Percentiles rank a stretch among this genome's conserved stretches.
These are phyloP conservation scores for Polylopha cassiicola DNA, from an alignment of 2,888 invertebrate genomes.

Conservation along the genomic window DNA sequence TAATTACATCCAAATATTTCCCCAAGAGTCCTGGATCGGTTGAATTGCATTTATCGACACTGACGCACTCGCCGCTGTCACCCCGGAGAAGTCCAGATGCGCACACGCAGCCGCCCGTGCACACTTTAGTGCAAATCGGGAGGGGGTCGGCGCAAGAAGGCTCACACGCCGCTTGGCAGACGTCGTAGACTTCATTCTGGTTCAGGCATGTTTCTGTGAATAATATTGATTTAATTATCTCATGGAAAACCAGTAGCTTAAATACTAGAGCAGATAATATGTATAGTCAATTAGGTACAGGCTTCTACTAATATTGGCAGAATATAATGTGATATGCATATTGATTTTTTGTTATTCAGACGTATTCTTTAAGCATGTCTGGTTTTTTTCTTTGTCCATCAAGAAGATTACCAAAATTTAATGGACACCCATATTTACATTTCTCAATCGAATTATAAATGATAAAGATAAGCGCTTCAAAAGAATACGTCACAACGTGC, in stretches of 20 bases:
- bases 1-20: slow-evolving; percentile 55
- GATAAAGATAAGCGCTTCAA: too few relatives aligned
- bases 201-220: slow-evolving; percentile 57
- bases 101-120: slow-evolving; percentile 60
- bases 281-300: too few relatives aligned
- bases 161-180: slow-evolving; percentile 56
- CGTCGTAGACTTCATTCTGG: slow-evolving; percentile 56
- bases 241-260: background rate
- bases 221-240: background rate
- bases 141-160: slow-evolving; percentile 55
- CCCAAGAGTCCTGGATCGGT: slow-evolving; percentile 43
- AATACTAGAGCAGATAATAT: too few relatives aligned
- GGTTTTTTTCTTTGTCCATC: too few relatives aligned
- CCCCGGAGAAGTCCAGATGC: slow-evolving; percentile 50
- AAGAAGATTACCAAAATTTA: too few relatives aligned
- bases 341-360: too few relatives aligned
- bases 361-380: too few relatives aligned
- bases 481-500: too few relatives aligned
- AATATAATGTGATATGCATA: too few relatives aligned
- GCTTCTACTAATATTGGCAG: too few relatives aligned
- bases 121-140: slow-evolving; percentile 57
- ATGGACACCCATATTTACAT: too few relatives aligned
- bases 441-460: too few relatives aligned
- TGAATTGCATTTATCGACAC: slow-evolving; percentile 54
- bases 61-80: slow-evolving; percentile 50